A percentile compares a stretch with the other conserved stretches of the same genome.
phyloP scores from a whole-genome alignment of 2,888 invertebrate species.

The Poecilobothrus nobilitatus region DNA sequence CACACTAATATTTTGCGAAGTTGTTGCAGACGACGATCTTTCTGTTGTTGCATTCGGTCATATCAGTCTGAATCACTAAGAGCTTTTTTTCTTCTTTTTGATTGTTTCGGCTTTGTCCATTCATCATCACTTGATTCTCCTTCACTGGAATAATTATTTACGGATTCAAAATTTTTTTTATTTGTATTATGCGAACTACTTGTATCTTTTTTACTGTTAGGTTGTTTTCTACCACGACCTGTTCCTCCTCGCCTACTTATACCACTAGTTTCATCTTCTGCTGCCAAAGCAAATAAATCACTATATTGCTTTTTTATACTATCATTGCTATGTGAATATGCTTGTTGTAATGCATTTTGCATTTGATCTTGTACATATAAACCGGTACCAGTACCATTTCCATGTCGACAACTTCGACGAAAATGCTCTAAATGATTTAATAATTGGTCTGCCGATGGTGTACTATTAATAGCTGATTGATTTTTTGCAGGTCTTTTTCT shows the following conservation, averaged over 20 bases:
- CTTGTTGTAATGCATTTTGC: constrained; percentile 83
- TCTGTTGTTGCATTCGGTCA: constrained; percentile 28
- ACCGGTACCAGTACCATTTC: constrained; percentile 53
- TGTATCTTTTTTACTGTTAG: constrained; percentile 47
- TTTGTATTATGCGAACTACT: constrained; percentile 43
- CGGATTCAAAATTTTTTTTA: constrained; percentile 45
- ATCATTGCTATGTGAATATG: constrained; percentile 81
- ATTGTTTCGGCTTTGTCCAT: constrained; percentile 81
- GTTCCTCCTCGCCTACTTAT: constrained; percentile 54
- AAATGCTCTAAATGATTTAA: constrained; percentile 87
- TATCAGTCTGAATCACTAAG: constrained; percentile 88
- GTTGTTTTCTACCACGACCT: constrained; percentile 53
- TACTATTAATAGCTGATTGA: constrained; percentile 58
- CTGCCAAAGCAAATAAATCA: constrained; percentile 81
- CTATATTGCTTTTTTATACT: constrained; percentile 83
- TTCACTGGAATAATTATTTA: constrained; percentile 59
- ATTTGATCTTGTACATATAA: constrained; percentile 84
- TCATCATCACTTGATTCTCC: constrained; percentile 85
- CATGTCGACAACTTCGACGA: constrained; percentile 57
- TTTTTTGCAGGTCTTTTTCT: constrained; percentile 74
- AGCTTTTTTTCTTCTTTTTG: constrained; percentile 85
- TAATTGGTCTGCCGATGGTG: constrained; percentile 71
- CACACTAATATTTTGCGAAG: background rate
- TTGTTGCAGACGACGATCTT: constrained; percentile 10
- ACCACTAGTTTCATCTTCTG: constrained; percentile 69